These are phyloP conservation scores for Salticus scenicus DNA, from an alignment of 2,888 invertebrate species.

Conservation along the genomic window DNA sequence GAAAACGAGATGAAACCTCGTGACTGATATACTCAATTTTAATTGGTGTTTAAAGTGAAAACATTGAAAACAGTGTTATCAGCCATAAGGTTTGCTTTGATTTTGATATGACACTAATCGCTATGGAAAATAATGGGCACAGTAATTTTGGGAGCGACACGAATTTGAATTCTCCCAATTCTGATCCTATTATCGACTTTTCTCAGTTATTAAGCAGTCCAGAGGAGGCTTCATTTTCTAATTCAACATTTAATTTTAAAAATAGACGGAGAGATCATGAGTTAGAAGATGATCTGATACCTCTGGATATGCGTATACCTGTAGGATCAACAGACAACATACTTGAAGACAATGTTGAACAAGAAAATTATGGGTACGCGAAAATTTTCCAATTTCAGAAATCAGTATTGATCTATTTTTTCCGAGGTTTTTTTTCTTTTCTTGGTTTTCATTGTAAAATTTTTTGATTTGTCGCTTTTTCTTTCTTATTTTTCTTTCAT, in stretches of 20 bases:
- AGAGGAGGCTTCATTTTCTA: slow-evolving; percentile 35
- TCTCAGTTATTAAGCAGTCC: slow-evolving; percentile 41
- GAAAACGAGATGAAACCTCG: background rate
- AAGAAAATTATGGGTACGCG: slow-evolving; percentile 58
- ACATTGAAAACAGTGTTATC: background rate
- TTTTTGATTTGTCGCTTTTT: too few species aligned
- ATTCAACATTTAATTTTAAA: slow-evolving; percentile 28
- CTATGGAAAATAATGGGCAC: background rate
- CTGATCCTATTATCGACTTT: slow-evolving; percentile 24
- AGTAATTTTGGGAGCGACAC: background rate
- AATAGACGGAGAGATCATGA: slow-evolving; percentile 20
- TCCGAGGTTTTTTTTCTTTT: too few species aligned
- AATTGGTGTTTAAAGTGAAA: background rate
- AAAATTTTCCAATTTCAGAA: too few species aligned
- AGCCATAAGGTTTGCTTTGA: background rate
- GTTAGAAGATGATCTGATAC: background rate
- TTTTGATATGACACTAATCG: slow-evolving; percentile 15
- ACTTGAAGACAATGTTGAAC: slow-evolving; percentile 28
- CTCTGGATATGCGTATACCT: slow-evolving; percentile 30
- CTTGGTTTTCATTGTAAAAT: too few species aligned
- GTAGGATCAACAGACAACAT: slow-evolving; percentile 9
- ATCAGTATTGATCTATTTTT: too few species aligned
- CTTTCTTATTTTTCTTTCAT: too few species aligned
- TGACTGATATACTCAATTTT: background rate
- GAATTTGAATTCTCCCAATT: background rate